phyloP scores from a whole-genome alignment of 1,140 invertebrate species.

The Aphis gossypii region DNA sequence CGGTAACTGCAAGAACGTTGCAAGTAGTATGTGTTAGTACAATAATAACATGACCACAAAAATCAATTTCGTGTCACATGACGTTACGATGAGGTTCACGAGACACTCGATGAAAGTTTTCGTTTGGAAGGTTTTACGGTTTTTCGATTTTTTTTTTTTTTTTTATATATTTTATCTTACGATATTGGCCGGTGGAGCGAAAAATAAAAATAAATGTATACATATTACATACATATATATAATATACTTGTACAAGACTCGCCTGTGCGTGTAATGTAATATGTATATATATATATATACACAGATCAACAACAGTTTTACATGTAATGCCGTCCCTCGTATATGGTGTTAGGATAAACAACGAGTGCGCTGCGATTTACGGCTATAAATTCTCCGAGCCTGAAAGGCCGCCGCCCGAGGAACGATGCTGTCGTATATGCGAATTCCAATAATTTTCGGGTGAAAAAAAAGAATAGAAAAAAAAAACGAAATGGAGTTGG shows the following conservation, averaged over 20 bases:
- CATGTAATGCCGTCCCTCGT: conserved; percentile 22
- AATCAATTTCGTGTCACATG: background rate
- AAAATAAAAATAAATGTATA: conserved; percentile 31
- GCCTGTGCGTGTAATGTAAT: background rate
- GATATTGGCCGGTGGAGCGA: conserved; percentile 20
- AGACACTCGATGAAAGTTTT: background rate
- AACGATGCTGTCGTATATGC: background rate
- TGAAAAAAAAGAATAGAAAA: background rate
- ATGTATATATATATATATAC: background rate
- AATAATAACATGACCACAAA: background rate
- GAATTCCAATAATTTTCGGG: conserved; percentile 41
- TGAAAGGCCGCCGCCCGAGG: background rate
- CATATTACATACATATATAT: background rate
- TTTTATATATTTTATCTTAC: conserved; percentile 3
- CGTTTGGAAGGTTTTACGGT: conserved; percentile 2
- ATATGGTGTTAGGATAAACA: conserved; percentile 20
- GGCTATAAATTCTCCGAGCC: conserved; percentile 8
- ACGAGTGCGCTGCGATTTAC: conserved; percentile 27
- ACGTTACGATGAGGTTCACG: background rate
- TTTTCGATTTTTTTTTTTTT: background rate
- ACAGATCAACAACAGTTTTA: conserved; percentile 21
- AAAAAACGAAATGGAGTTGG: conserved; percentile 17
- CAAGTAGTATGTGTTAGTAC: background rate
- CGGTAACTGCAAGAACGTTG: background rate
- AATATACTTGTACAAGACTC: background rate